Evolutionary conservation across 2,888 invertebrate species (phyloP).

Genomic region (Corbicula japonica): DNA sequence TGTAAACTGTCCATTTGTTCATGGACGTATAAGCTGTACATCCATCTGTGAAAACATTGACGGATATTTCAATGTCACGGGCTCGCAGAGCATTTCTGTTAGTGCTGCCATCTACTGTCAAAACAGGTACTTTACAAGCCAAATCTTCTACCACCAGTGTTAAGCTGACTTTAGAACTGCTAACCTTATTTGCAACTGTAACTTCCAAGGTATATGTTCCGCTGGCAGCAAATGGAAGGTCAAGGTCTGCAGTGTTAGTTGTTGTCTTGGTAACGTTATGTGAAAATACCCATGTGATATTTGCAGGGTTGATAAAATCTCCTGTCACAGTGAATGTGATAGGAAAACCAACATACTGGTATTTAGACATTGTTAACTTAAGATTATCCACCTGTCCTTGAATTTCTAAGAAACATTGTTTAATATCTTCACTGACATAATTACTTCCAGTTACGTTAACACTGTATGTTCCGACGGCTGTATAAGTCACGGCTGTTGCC

Average conservation of each 20-base stretch:
- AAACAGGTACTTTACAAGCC: constrained; percentile 68
- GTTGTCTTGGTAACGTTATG: constrained; percentile 36
- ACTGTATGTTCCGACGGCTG: constrained; percentile 57
- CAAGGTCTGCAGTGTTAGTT: constrained; percentile 44
- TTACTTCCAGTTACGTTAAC: constrained; percentile 68
- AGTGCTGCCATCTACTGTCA: constrained; percentile 62
- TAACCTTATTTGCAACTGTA: constrained; percentile 72
- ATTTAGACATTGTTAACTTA: constrained; percentile 48
- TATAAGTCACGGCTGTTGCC: constrained; percentile 50
- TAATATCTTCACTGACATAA: constrained; percentile 49
- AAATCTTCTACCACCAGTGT: constrained; percentile 67
- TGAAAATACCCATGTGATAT: constrained; percentile 67
- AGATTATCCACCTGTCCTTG: constrained; percentile 66
- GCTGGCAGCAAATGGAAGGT: constrained; percentile 60
- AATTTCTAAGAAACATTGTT: constrained; percentile 57
- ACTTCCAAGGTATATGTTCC: constrained; percentile 66
- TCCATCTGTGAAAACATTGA: constrained; percentile 62
- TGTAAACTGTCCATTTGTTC: constrained; percentile 73
- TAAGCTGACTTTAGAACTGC: constrained; percentile 42
- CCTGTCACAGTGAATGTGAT: constrained; percentile 64
- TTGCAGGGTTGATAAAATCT: constrained; percentile 58
- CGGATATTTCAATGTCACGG: constrained; percentile 64
- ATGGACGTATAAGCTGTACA: constrained; percentile 71
- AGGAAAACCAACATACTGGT: constrained; percentile 61
- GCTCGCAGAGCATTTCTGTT: constrained; percentile 57